These are phyloP conservation scores for Micropterix aruncella DNA, from an alignment of 2,888 invertebrate genomes.

Conservation along the genomic window DNA sequence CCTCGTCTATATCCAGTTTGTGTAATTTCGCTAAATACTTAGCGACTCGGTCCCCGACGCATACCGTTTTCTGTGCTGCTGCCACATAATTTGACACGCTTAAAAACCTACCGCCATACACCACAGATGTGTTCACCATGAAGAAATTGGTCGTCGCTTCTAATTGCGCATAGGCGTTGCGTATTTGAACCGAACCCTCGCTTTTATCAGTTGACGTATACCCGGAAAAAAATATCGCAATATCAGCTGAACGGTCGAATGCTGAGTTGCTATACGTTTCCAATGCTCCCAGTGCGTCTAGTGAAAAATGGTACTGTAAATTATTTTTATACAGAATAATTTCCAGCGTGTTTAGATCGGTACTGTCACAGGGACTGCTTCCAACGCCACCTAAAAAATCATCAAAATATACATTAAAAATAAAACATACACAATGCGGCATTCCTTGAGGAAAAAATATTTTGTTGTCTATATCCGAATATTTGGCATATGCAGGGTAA, in stretches of 20 bases:
- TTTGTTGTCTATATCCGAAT: too few species aligned
- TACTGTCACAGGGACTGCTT: not conserved
- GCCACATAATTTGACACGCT: not conserved
- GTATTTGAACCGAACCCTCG: not conserved
- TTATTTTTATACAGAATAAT: not conserved
- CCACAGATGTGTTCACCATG: not conserved
- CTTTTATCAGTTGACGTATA: not conserved
- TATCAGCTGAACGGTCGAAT: not conserved
- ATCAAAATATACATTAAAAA: too few species aligned
- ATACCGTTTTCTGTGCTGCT: not conserved
- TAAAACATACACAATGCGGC: too few species aligned
- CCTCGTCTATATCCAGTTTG: not conserved
- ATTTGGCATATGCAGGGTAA: too few species aligned
- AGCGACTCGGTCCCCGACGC: not conserved
- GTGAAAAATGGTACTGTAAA: not conserved
- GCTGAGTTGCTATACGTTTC: not conserved
- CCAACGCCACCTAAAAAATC: not conserved
- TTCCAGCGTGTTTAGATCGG: not conserved
- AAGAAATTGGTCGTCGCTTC: not conserved
- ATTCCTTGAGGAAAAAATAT: too few species aligned
- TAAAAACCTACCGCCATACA: not conserved
- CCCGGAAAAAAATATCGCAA: not conserved
- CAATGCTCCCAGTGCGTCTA: not conserved
- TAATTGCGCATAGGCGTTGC: not conserved
- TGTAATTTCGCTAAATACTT: not conserved